Evolutionary conservation across 1,140 invertebrate genomes (phyloP).

Genomic region (Chrysopa pallens): DNA sequence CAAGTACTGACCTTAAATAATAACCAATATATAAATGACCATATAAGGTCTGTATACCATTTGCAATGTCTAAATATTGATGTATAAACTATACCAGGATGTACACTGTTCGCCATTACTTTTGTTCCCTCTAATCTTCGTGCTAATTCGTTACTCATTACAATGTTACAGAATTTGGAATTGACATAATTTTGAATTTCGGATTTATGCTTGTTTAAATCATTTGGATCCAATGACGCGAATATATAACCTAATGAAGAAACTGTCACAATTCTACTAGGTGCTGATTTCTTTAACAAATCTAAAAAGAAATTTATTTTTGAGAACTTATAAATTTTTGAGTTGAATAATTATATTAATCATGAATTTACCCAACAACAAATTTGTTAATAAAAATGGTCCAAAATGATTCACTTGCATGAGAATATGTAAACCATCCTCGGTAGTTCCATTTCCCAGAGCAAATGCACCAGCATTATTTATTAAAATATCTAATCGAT

Average conservation of each 20-base stretch:
- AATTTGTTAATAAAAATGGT: slow-evolving; percentile 31
- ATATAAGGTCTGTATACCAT: no score
- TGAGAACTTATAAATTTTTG: no score
- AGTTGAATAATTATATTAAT: slow-evolving; percentile 1
- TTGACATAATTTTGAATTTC: slow-evolving; percentile 26
- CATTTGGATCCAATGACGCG: slow-evolving; percentile 21
- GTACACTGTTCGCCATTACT: slow-evolving; percentile 30
- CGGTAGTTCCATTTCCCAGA: slow-evolving; percentile 15
- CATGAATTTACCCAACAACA: slow-evolving; percentile 25
- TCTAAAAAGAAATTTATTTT: slow-evolving; percentile 5
- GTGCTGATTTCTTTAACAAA: slow-evolving; percentile 19
- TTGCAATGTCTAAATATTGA: slow-evolving; percentile 14
- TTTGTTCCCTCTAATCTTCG: slow-evolving; percentile 21
- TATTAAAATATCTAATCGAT: slow-evolving; percentile 30
- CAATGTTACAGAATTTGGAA: slow-evolving; percentile 27
- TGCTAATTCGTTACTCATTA: slow-evolving; percentile 27
- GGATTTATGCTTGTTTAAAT: slow-evolving; percentile 20
- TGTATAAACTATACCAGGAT: slow-evolving; percentile 35
- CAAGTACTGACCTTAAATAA: not conserved
- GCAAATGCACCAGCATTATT: slow-evolving; percentile 30
- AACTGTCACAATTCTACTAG: slow-evolving; percentile 29
- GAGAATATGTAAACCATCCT: slow-evolving; percentile 28
- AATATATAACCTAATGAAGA: slow-evolving; percentile 29
- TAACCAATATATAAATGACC: no score
- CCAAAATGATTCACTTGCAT: slow-evolving; percentile 34